Evolutionary conservation across 2,113 vertebrate species (phyloP).

Genomic region (Gadus macrocephalus): DNA sequence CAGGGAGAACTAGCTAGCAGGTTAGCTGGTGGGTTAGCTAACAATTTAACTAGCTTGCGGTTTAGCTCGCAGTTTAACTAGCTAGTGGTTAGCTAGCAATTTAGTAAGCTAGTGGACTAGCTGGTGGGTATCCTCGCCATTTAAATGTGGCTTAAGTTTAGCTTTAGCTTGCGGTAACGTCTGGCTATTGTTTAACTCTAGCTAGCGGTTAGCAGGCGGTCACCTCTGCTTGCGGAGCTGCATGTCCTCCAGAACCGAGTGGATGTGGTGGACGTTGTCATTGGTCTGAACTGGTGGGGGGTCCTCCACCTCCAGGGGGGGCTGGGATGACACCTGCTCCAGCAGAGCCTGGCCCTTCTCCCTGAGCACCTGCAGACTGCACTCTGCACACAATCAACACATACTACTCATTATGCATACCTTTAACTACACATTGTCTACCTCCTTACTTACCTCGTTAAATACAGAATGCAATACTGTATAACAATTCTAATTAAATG

Average conservation of each 20-base stretch:
- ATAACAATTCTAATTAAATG: too few relatives aligned
- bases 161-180: neutral
- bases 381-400: conserved; percentile 47
- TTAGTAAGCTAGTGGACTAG: too few relatives aligned
- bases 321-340: conserved; percentile 91
- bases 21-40: too few relatives aligned
- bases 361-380: conserved; percentile 79
- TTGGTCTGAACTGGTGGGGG: conserved; percentile 87
- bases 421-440: neutral
- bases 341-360: conserved; percentile 91
- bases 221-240: conserved; percentile 96
- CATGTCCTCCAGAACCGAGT: conserved; percentile 97
- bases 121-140: too few relatives aligned
- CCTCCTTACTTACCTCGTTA: too few relatives aligned
- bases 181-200: too few relatives aligned
- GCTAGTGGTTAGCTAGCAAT: too few relatives aligned
- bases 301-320: conserved; percentile 81
- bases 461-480: too few relatives aligned
- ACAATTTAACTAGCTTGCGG: too few relatives aligned
- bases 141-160: too few relatives aligned
- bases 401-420: neutral
- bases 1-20: too few relatives aligned
- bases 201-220: neutral
- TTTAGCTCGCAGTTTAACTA: too few relatives aligned
- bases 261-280: conserved; percentile 92